Conservation (phyloP, 2,113 vertebrate genomes). For the Solenodon paradoxus region DNA sequence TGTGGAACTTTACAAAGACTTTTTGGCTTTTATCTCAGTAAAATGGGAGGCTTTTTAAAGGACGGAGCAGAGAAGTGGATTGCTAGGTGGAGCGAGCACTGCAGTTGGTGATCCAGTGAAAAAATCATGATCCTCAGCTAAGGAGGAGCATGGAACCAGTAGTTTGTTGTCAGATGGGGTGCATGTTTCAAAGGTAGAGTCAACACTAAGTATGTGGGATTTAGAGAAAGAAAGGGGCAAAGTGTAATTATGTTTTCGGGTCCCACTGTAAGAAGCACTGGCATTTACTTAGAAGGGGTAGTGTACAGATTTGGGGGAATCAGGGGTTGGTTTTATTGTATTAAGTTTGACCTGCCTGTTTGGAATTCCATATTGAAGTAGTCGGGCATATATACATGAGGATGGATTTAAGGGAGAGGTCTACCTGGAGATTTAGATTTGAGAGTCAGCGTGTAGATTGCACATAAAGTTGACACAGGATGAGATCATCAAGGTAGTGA, state of each 20-base stretch:
- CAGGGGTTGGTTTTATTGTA: background rate
- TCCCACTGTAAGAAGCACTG: background rate
- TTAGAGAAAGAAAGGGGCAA: background rate
- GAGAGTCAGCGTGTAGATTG: background rate
- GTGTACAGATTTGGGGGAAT: background rate
- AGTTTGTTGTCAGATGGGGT: background rate
- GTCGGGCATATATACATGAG: too few species aligned
- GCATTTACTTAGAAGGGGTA: background rate
- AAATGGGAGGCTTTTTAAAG: background rate
- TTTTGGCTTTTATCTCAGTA: background rate
- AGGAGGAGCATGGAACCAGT: background rate
- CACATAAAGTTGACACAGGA: background rate
- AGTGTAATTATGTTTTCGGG: background rate
- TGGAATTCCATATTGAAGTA: background rate
- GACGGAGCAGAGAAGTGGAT: background rate
- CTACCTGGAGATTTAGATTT: background rate
- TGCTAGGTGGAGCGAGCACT: background rate
- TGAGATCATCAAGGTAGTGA: background rate
- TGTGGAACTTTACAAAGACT: background rate
- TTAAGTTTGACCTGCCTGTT: background rate
- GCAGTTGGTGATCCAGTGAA: too few species aligned
- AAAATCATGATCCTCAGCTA: too few species aligned
- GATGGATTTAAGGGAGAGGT: background rate
- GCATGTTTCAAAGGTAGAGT: background rate
- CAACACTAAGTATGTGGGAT: background rate